Conservation (phyloP, 2,888 invertebrate species). For the Cheilosia vulpina region DNA sequence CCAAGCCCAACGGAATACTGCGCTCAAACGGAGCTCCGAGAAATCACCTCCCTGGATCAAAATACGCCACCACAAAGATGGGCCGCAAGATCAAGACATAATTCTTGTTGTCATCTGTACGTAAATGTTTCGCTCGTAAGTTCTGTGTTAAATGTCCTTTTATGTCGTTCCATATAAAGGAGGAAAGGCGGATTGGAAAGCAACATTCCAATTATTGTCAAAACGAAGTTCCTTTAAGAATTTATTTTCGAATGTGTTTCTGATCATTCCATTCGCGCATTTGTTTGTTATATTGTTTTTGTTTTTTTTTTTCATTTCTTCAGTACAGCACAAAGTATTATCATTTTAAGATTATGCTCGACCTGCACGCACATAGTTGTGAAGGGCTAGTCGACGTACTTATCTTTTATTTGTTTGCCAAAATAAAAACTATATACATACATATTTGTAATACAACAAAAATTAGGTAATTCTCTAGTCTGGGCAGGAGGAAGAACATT, state of each 20-base stretch:
- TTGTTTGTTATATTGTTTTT: conserved; percentile 26
- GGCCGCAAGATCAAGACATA: conserved; percentile 83
- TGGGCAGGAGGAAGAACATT: conserved; percentile 36
- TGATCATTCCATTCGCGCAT: conserved; percentile 37
- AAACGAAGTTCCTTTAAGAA: conserved; percentile 69
- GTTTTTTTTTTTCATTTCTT: conserved; percentile 28
- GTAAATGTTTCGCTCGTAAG: conserved; percentile 41
- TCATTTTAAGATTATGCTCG: conserved; percentile 28
- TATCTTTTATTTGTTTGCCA: conserved; percentile 50
- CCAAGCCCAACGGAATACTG: conserved; percentile 81
- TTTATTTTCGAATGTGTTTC: conserved; percentile 48
- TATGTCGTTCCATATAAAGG: conserved; percentile 4
- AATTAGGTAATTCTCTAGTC: conserved; percentile 43
- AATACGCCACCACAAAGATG: conserved; percentile 80
- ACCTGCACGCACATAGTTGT: not conserved
- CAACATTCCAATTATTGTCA: conserved; percentile 38
- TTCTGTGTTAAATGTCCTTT: conserved; percentile 41
- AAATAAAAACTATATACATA: conserved; percentile 4
- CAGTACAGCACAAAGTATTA: conserved; percentile 62
- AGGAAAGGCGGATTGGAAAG: conserved; percentile 19
- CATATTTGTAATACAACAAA: conserved; percentile 28
- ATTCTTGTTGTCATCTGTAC: conserved; percentile 40
- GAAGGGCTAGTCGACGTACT: conserved; percentile 4
- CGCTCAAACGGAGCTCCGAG: conserved; percentile 77
- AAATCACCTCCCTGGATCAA: conserved; percentile 79